Conservation (phyloP, 1,140 invertebrate species). For the Agraylea sexmaculata region DNA sequence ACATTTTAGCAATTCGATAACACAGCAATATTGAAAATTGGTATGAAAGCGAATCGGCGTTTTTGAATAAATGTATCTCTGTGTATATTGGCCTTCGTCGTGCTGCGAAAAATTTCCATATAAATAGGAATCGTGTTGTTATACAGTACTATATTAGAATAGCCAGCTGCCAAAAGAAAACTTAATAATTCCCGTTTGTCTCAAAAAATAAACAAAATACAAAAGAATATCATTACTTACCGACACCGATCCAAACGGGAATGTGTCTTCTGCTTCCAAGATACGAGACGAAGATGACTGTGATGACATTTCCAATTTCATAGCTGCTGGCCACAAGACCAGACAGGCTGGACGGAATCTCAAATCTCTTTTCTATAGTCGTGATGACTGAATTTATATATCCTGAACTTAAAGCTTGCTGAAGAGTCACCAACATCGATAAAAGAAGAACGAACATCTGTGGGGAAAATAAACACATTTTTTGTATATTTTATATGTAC, state of each 20-base stretch:
- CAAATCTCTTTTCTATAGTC: constrained; percentile 92
- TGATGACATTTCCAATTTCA: constrained; percentile 91
- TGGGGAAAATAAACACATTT: constrained; percentile 28
- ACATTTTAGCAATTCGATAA: no score
- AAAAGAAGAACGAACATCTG: constrained; percentile 86
- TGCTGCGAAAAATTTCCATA: no score
- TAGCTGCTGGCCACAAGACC: constrained; percentile 88
- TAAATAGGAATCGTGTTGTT: no score
- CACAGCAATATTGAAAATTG: no score
- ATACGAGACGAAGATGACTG: constrained; percentile 92
- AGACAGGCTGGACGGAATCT: constrained; percentile 86
- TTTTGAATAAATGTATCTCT: no score
- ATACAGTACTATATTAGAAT: no score
- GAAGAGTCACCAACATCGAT: constrained; percentile 81
- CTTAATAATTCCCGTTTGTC: no score
- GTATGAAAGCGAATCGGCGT: no score
- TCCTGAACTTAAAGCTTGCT: constrained; percentile 79
- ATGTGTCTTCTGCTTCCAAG: constrained; percentile 84
- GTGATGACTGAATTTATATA: constrained; percentile 93
- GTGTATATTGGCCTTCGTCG: no score
- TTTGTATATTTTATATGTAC: neutral
- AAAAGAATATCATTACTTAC: no score
- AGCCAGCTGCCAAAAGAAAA: no score
- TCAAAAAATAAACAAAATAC: no score
- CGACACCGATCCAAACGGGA: constrained; percentile 87